Evolutionary conservation across 2,888 invertebrate genomes (phyloP).

Genomic region (Chalcosyrphus nemorum): DNA sequence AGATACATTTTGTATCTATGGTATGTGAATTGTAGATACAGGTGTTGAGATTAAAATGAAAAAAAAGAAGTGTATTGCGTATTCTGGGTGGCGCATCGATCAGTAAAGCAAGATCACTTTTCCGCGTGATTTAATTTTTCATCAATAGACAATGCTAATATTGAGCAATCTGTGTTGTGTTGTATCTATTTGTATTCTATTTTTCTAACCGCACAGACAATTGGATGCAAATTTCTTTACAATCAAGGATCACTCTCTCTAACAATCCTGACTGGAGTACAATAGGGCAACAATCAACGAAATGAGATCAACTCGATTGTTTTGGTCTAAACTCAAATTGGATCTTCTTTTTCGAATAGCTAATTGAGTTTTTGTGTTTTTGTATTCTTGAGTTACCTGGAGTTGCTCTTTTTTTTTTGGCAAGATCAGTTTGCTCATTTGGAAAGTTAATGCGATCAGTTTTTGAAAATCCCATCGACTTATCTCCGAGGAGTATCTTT

Average conservation of each 20-base stretch:
- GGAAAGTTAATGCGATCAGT: slow-evolving; percentile 74
- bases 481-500: slow-evolving; percentile 48
- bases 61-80: slow-evolving; percentile 31
- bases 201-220: slow-evolving; percentile 27
- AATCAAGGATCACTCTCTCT: slow-evolving; percentile 50
- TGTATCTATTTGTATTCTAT: slow-evolving; percentile 1
- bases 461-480: slow-evolving; percentile 40
- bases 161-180: slow-evolving; percentile 41
- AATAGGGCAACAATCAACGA: slow-evolving; percentile 63
- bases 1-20: slow-evolving; percentile 44
- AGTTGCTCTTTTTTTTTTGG: slow-evolving; percentile 38
- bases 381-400: neutral
- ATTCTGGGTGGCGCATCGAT: slow-evolving; percentile 66
- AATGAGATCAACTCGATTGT: slow-evolving; percentile 66
- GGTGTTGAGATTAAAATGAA: slow-evolving; percentile 58
- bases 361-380: slow-evolving; percentile 61
- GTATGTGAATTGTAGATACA: slow-evolving; percentile 40
- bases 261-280: slow-evolving; percentile 48
- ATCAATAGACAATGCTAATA: slow-evolving; percentile 8
- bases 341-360: slow-evolving; percentile 47
- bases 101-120: slow-evolving; percentile 50
- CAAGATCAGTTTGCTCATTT: slow-evolving; percentile 70
- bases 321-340: slow-evolving; percentile 57
- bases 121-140: slow-evolving; percentile 59
- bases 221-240: slow-evolving; percentile 63